A percentile compares a stretch with the other conserved stretches of the same genome.
These are phyloP conservation scores for Solea senegalensis DNA, from an alignment of 2,113 vertebrate genomes.

Conservation along the genomic window DNA sequence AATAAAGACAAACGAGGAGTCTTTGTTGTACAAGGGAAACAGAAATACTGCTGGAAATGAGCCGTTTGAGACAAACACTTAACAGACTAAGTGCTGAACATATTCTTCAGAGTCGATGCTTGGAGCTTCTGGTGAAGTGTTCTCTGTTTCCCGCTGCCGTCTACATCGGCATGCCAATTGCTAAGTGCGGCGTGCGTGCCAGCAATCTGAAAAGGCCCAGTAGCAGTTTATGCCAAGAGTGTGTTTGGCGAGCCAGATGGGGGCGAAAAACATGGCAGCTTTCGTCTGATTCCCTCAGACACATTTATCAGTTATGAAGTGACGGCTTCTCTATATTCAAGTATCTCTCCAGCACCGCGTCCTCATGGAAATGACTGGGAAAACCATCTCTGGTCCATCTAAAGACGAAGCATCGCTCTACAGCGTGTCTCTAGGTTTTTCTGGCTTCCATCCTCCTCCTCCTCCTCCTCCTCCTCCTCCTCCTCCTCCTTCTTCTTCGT, in stretches of 20 bases:
- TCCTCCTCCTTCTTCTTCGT: conserved; percentile 14
- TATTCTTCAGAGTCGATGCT: conserved; percentile 6
- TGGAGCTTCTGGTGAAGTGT: conserved; percentile 40
- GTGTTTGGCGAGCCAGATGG: conserved; percentile 70
- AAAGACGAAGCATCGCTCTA: neutral
- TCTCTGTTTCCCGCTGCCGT: conserved; percentile 31
- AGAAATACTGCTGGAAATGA: neutral
- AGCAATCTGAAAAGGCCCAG: conserved; percentile 69
- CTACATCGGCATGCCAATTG: conserved; percentile 63
- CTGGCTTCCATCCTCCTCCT: conserved; percentile 19
- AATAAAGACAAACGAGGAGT: neutral
- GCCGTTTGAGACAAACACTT: neutral
- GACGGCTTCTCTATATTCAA: conserved; percentile 30
- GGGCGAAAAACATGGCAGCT: conserved; percentile 57
- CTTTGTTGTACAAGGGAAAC: neutral
- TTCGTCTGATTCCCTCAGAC: conserved; percentile 57
- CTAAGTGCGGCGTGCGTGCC: conserved; percentile 45
- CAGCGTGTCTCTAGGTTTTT: neutral
- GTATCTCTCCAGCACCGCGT: conserved; percentile 24
- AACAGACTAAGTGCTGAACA: neutral
- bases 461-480: neutral
- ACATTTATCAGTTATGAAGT: conserved; percentile 54
- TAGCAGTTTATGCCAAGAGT: conserved; percentile 66
- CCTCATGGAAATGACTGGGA: conserved; percentile 36
- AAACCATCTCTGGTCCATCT: conserved; percentile 6